Percentiles rank a stretch among this genome's conserved stretches.
Evolutionary conservation across 2,113 vertebrate genomes (phyloP).

Genomic region (Caracal caracal): DNA sequence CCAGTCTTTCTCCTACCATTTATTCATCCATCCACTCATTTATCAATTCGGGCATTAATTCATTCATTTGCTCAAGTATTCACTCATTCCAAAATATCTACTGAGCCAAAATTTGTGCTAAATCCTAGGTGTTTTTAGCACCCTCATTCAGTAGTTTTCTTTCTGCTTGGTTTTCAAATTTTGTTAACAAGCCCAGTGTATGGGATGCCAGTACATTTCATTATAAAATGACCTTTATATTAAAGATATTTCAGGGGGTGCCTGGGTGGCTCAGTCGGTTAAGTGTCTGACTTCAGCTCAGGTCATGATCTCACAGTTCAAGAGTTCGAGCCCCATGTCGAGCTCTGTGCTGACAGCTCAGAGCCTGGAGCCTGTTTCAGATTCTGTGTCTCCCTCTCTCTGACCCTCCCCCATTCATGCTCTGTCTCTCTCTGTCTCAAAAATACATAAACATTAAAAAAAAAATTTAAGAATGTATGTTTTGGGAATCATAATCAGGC

Average conservation of each 20-base stretch:
- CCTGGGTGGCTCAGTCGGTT: too few species aligned
- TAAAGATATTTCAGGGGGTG: neutral
- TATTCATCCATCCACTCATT: neutral
- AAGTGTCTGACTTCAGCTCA: too few species aligned
- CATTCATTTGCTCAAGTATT: neutral
- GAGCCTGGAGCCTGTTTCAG: too few species aligned
- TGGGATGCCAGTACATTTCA: neutral
- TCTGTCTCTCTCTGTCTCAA: too few species aligned
- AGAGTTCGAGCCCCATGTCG: too few species aligned
- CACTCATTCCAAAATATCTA: neutral
- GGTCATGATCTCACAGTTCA: too few species aligned
- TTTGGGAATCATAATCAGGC: neutral
- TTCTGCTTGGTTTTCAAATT: neutral
- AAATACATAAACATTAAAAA: too few species aligned
- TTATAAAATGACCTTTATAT: neutral
- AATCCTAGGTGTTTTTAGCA: neutral
- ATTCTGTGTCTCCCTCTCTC: too few species aligned
- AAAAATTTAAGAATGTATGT: too few species aligned
- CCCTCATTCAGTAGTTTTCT: neutral
- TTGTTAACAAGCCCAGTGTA: neutral
- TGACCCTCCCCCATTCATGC: too few species aligned
- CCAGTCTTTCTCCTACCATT: neutral
- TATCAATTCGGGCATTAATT: neutral
- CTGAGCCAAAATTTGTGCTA: neutral
- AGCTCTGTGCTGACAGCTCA: too few species aligned